Evolutionary conservation across 2,797 vertebrate genomes (phyloP).

Genomic region (Bradypus variegatus): DNA sequence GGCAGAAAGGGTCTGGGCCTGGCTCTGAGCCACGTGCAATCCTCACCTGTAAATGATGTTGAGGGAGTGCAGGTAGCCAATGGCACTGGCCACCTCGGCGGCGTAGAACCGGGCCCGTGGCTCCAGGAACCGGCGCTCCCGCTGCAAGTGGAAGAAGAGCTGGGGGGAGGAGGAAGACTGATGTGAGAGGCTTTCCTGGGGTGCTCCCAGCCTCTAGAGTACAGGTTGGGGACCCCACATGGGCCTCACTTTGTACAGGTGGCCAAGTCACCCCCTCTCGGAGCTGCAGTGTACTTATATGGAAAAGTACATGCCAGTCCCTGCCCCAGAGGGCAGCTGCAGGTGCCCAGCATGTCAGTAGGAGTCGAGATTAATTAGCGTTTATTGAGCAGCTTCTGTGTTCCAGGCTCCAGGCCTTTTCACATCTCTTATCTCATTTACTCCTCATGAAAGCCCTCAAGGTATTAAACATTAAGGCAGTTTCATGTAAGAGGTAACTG

Average conservation of each 20-base stretch:
- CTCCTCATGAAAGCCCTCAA: background rate
- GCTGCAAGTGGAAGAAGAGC: constrained; percentile 97
- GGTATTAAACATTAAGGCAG: background rate
- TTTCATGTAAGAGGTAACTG: background rate
- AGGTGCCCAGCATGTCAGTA: background rate
- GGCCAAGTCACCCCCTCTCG: background rate
- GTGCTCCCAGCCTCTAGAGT: background rate
- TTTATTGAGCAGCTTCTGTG: background rate
- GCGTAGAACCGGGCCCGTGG: constrained; percentile 92
- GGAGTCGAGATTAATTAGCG: background rate
- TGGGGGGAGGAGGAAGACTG: constrained; percentile 50
- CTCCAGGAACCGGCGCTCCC: constrained; percentile 91
- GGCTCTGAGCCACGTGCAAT: background rate
- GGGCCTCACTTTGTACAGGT: background rate
- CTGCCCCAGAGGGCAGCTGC: background rate
- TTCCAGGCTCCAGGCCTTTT: background rate
- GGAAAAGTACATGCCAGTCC: background rate
- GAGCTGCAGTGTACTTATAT: background rate
- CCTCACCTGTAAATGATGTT: constrained; percentile 96
- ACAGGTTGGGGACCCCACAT: no score
- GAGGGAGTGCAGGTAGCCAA: constrained; percentile 96
- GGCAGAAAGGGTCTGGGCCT: background rate
- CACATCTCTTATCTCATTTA: background rate
- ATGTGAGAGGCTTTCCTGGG: background rate
- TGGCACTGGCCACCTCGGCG: constrained; percentile 92